Percentiles rank a stretch among this genome's conserved stretches.
These are phyloP conservation scores for Acanthurus tractus DNA, from an alignment of 2,797 vertebrate genomes.

Conservation along the genomic window DNA sequence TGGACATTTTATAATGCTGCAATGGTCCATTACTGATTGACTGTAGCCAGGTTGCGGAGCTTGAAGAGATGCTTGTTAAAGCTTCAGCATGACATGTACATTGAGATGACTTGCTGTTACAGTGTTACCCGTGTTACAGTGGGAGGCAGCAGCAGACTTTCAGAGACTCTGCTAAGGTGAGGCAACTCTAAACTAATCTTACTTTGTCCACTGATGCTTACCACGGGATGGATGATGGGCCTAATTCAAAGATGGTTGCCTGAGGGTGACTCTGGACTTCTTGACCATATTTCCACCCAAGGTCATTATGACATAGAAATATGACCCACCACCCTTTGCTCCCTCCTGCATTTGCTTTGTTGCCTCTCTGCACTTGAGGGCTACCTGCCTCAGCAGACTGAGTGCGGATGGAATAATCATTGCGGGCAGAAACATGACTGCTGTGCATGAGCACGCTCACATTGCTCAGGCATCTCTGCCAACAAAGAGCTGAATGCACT, in stretches of 20 bases:
- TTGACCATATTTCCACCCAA: conserved; percentile 28
- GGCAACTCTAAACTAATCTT: conserved; percentile 42
- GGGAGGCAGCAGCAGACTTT: conserved; percentile 55
- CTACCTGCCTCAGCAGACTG: conserved; percentile 59
- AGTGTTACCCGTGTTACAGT: conserved; percentile 45
- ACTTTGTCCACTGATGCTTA: conserved; percentile 52
- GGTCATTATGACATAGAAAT: conserved; percentile 73
- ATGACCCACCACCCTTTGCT: conserved; percentile 63
- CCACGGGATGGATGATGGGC: conserved; percentile 71
- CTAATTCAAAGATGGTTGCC: conserved; percentile 71
- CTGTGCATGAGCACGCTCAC: conserved; percentile 65
- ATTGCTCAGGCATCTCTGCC: conserved; percentile 70
- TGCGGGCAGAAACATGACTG: conserved; percentile 60
- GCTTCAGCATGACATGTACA: conserved; percentile 64
- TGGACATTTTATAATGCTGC: conserved; percentile 73
- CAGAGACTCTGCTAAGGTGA: conserved; percentile 42
- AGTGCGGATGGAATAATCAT: conserved; percentile 50
- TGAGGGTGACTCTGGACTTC: conserved; percentile 60
- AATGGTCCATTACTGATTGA: conserved; percentile 64
- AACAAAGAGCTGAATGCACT: conserved; percentile 76
- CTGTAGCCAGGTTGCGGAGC: conserved; percentile 73
- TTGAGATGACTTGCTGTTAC: conserved; percentile 65
- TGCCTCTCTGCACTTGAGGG: conserved; percentile 35
- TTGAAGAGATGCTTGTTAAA: conserved; percentile 75
- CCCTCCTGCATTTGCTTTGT: conserved; percentile 16